Conservation (phyloP, 1,140 invertebrate species). For the Caerostris darwini region DNA sequence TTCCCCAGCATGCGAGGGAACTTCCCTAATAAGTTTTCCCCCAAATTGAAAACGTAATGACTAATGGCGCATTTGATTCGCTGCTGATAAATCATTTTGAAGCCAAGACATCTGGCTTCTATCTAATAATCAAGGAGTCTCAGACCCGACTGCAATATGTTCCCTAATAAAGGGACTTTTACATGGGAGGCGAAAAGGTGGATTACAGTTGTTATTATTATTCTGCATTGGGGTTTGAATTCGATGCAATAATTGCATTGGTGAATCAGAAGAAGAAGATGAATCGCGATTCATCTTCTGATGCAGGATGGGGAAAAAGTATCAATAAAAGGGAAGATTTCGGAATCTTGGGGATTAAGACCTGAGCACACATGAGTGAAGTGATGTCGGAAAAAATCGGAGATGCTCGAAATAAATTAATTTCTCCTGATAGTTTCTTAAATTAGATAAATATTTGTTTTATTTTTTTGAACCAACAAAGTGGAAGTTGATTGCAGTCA, state of each 20-base stretch:
- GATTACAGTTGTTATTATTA: constrained; percentile 26
- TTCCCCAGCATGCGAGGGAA: background rate
- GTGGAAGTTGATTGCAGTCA: background rate
- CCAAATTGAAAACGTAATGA: constrained; percentile 58
- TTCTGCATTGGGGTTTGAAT: no score
- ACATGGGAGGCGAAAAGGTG: constrained; percentile 35
- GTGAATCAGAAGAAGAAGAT: background rate
- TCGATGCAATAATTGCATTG: background rate
- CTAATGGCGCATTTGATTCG: constrained; percentile 39
- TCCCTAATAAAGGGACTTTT: constrained; percentile 18
- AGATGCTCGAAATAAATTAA: background rate
- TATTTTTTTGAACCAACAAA: background rate
- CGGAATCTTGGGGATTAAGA: constrained; percentile 26
- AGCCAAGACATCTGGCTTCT: constrained; percentile 22
- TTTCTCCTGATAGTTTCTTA: constrained; percentile 1
- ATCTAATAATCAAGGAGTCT: constrained; percentile 10
- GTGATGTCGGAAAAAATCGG: background rate
- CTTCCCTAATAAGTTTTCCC: constrained; percentile 50
- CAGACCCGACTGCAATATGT: constrained; percentile 44
- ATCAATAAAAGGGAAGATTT: no score
- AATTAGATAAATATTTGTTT: constrained; percentile 25
- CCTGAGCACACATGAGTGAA: background rate
- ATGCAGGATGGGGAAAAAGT: background rate
- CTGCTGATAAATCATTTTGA: constrained; percentile 41
- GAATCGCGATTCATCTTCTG: background rate